phyloP scores from a whole-genome alignment of 2,888 invertebrate species.

The Aphidius colemani region DNA sequence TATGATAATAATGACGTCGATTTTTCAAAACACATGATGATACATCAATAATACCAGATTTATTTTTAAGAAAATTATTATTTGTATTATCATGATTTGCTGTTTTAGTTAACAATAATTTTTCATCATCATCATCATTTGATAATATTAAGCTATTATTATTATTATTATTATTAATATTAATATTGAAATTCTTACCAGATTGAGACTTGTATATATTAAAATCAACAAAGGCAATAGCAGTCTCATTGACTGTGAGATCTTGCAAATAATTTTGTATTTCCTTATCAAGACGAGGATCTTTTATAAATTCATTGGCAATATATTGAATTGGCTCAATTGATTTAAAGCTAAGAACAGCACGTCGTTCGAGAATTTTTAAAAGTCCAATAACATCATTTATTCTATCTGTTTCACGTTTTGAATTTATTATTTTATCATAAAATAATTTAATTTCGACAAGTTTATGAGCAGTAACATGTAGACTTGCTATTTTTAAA shows the following conservation, averaged over 20 bases:
- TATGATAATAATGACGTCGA: neutral
- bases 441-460: conserved; percentile 40
- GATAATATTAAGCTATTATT: neutral
- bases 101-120: conserved; percentile 1
- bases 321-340: conserved; percentile 43
- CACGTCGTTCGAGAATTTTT: conserved; percentile 46
- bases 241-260: neutral
- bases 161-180: neutral
- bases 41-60: too few relatives aligned
- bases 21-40: neutral
- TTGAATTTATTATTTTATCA: conserved; percentile 39
- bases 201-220: conserved; percentile 36
- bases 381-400: conserved; percentile 41
- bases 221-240: conserved; percentile 16
- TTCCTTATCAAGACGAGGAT: conserved; percentile 30
- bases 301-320: conserved; percentile 33
- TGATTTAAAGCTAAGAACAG: conserved; percentile 37
- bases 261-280: conserved; percentile 38
- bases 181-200: conserved; percentile 35
- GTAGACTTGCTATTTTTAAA: conserved; percentile 19
- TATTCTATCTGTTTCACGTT: conserved; percentile 40
- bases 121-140: conserved; percentile 17
- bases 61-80: too few relatives aligned
- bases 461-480: conserved; percentile 18
- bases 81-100: neutral